Base-by-base conservation (phyloP, 2,888 invertebrate genomes). In the Lagria hirta region DNA sequence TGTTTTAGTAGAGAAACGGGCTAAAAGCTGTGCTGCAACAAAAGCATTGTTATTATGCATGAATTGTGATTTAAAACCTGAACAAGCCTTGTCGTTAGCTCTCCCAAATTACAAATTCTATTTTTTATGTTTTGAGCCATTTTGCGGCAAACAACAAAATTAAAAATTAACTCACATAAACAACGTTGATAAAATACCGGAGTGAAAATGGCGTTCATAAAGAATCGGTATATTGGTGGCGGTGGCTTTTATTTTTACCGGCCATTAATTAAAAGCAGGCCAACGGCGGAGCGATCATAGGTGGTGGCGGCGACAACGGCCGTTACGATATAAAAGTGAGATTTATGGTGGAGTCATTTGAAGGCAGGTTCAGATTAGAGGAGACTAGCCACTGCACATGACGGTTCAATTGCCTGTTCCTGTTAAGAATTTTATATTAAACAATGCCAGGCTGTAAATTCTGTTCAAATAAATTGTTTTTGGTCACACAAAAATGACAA, bases 241-340 rank as follows among this genome's bases (percentile, higher is more conserved):
- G 48, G 46, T 40, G 59, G 54, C 57, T 57, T 62, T 61, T 61
- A 61, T 61, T 62, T 58, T 61, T 55, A 55, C 57, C 54, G 59
- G 55, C 60, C 60, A 64, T 64, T 64, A 65, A 64, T 64, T 65
- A 65, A 62, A 62, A 58, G 50, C 57, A 53, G 58, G 51, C 59
- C 54, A 59, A 57, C 58, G 54, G 42, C 43, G 49, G 38, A 40
- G 51, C 54, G 51, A 54, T 59, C 59, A 61, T 61, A 61, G 62
- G 62, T 62, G 62, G 60, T 63, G 63, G 59, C 54, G 59, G 54
- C 59, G 62, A 62, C 60, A 61, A 61, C 58, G 54, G 58, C 60
- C 57, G 60, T 52, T 51, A 55, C 58, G 58, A 62, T 63, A 60
- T 63, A 63, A 58, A 62, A 62, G 56, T 61, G 58, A 64, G 62